phyloP scores from a whole-genome alignment of 1,140 invertebrate species.

The Drosophila tristis region DNA sequence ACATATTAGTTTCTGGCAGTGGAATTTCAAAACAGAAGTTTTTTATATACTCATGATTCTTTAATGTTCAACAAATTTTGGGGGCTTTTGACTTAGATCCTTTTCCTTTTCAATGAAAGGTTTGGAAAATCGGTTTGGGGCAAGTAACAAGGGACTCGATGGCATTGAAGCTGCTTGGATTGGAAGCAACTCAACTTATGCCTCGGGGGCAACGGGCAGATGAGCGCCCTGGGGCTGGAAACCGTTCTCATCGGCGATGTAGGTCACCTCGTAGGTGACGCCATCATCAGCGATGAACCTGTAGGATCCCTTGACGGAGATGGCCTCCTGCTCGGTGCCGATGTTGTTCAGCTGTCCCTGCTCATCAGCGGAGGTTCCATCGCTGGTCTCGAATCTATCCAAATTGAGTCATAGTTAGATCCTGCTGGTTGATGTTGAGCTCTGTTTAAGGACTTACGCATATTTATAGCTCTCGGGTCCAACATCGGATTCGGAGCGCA shows the following conservation, averaged over 20 bases:
- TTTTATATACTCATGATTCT: constrained; percentile 21
- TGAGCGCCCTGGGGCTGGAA: constrained; percentile 89
- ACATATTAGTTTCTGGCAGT: background rate
- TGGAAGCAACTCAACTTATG: constrained; percentile 22
- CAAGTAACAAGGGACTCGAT: constrained; percentile 29
- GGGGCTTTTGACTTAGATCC: constrained; percentile 25
- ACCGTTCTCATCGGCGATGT: constrained; percentile 91
- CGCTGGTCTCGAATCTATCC: constrained; percentile 47
- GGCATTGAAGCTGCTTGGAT: constrained; percentile 13
- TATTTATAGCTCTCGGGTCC: constrained; percentile 36
- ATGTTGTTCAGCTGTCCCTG: constrained; percentile 32
- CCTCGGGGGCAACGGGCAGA: constrained; percentile 84
- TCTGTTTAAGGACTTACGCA: constrained; percentile 39
- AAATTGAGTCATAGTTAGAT: background rate
- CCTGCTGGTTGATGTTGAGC: background rate
- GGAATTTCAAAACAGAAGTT: background rate
- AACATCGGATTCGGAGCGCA: constrained; percentile 30
- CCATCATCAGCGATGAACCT: constrained; percentile 87
- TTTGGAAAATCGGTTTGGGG: constrained; percentile 1
- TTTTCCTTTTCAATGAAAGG: constrained; percentile 12
- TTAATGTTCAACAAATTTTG: constrained; percentile 38
- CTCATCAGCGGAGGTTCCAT: constrained; percentile 27
- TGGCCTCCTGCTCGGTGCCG: constrained; percentile 63
- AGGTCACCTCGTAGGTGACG: constrained; percentile 87
- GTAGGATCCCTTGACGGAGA: constrained; percentile 86